These are phyloP conservation scores for Ptilodon capucinus DNA, from an alignment of 2,888 invertebrate species.

Conservation along the genomic window DNA sequence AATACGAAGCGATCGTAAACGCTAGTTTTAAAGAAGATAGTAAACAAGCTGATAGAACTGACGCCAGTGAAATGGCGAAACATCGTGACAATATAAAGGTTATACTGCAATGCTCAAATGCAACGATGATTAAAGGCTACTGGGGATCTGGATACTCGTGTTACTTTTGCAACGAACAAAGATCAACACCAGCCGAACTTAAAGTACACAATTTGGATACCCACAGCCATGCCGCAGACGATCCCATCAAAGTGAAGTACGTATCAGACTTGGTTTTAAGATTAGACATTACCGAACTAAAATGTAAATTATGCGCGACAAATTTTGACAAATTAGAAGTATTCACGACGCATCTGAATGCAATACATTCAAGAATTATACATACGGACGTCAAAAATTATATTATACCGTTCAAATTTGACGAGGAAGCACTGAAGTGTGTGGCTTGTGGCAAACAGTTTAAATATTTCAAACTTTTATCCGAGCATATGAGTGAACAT, in stretches of 20 bases:
- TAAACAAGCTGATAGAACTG: conserved; percentile 11
- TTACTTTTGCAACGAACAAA: conserved; percentile 31
- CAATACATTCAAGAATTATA: conserved; percentile 39
- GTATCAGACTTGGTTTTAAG: conserved; percentile 43
- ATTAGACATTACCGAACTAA: conserved; percentile 55
- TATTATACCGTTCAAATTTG: conserved; percentile 61
- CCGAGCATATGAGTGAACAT: conserved; percentile 62
- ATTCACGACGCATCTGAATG: conserved; percentile 43
- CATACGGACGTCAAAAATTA: conserved; percentile 53
- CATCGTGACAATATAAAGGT: conserved; percentile 33
- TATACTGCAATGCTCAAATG: conserved; percentile 37
- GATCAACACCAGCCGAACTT: conserved; percentile 21
- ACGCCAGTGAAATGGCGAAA: conserved; percentile 26
- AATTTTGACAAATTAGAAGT: conserved; percentile 39
- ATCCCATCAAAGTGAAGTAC: conserved; percentile 27
- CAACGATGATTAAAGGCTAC: conserved; percentile 36
- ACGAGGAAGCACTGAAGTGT: conserved; percentile 42
- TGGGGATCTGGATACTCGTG: conserved; percentile 37
- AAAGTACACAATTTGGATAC: conserved; percentile 36
- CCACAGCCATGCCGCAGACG: conserved; percentile 17
- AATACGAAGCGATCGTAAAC: conserved; percentile 22
- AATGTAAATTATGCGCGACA: conserved; percentile 47
- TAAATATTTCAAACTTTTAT: conserved; percentile 49
- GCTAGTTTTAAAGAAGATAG: conserved; percentile 19
- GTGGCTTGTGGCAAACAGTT: conserved; percentile 47